These are phyloP conservation scores for Mormoops blainvillei DNA, from an alignment of 2,113 vertebrate genomes.

Conservation along the genomic window DNA sequence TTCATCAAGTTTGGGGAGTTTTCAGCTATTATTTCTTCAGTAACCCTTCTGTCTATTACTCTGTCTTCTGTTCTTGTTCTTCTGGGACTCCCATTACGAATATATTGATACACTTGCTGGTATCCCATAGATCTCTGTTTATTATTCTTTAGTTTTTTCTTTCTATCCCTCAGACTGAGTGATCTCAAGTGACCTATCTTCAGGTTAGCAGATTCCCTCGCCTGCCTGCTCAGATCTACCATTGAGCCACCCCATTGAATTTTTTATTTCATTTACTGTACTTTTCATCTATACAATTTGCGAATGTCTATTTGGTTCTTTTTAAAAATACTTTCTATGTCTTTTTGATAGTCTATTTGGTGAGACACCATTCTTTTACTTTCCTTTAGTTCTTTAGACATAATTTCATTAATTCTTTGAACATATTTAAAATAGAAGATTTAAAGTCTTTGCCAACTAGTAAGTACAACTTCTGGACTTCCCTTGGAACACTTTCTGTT, in stretches of 20 bases:
- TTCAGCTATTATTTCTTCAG: background rate
- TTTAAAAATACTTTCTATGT: background rate
- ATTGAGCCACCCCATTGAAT: background rate
- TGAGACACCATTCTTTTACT: background rate
- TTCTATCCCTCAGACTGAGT: background rate
- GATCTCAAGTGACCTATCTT: background rate
- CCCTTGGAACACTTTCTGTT: background rate
- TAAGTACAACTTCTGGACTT: background rate
- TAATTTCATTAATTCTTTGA: background rate
- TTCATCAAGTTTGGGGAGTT: background rate
- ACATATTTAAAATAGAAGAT: background rate
- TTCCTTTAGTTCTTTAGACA: background rate
- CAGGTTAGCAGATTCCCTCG: background rate
- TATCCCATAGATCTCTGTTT: background rate
- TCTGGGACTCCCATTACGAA: background rate
- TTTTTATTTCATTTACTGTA: background rate
- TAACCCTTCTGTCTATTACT: background rate
- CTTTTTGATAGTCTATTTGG: background rate
- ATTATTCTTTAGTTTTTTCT: background rate
- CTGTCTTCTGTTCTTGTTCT: background rate
- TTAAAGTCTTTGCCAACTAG: background rate
- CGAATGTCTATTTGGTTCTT: background rate
- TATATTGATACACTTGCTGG: background rate
- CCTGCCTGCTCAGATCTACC: background rate
- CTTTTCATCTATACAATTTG: background rate